Percentiles rank a stretch among this genome's conserved stretches.
Conservation (phyloP, 2,888 invertebrate genomes). For the Chesias legatella region DNA sequence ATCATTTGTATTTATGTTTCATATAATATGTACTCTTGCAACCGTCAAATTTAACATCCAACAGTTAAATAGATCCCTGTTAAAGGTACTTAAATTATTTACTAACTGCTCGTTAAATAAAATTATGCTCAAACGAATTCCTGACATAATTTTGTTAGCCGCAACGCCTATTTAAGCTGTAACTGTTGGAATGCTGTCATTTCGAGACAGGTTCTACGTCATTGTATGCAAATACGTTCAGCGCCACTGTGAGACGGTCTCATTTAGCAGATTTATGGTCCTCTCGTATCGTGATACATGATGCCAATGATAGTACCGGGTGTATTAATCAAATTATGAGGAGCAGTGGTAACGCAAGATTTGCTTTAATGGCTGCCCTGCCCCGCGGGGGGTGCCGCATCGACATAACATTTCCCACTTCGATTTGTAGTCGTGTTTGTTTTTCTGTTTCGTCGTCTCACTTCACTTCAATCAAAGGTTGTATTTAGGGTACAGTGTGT, state of each 20-base stretch:
- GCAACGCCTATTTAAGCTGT: conserved; percentile 3
- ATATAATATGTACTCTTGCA: too few relatives aligned
- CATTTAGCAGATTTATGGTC: conserved; percentile 65
- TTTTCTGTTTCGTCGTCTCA: conserved; percentile 64
- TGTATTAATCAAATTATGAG: conserved; percentile 60
- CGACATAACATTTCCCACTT: conserved; percentile 76
- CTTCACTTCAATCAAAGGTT: conserved; percentile 66
- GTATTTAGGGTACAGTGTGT: conserved; percentile 49
- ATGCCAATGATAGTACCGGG: conserved; percentile 54
- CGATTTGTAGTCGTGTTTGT: conserved; percentile 69
- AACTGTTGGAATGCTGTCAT: conserved; percentile 47
- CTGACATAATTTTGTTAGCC: conserved; percentile 1
- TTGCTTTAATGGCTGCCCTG: conserved; percentile 35
- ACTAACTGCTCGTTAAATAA: conserved; percentile 1
- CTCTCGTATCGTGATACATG: conserved; percentile 43
- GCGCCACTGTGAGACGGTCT: conserved; percentile 52
- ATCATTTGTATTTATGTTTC: too few relatives aligned
- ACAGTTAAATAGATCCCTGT: too few relatives aligned
- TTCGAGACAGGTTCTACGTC: conserved; percentile 39
- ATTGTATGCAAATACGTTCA: conserved; percentile 71
- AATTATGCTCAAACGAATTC: conserved; percentile 10
- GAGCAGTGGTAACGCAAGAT: conserved; percentile 51
- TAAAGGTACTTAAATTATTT: too few relatives aligned
- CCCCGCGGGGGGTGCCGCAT: conserved; percentile 62
- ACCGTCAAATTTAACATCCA: too few relatives aligned